Percentiles rank a stretch among this genome's conserved stretches.
These are phyloP conservation scores for Papilio gigon DNA, from an alignment of 2,888 invertebrate genomes.

Conservation along the genomic window DNA sequence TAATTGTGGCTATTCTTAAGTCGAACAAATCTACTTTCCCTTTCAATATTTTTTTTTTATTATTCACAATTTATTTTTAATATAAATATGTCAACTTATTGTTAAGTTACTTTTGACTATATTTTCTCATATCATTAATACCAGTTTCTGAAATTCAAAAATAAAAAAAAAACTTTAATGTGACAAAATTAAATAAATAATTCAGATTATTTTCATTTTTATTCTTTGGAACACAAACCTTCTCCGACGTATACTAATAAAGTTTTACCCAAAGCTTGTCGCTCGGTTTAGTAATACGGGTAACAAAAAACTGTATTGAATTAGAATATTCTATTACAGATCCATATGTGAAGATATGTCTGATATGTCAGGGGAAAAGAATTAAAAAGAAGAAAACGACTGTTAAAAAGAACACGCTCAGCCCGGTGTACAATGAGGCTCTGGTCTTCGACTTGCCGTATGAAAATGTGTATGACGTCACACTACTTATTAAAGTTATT, in stretches of 20 bases:
- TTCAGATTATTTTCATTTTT: too few species aligned
- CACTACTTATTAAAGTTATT: slow-evolving; percentile 91
- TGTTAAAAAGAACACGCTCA: slow-evolving; percentile 92
- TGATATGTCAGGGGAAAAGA: slow-evolving; percentile 93
- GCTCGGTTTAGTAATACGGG: background rate
- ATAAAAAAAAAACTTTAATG: too few species aligned
- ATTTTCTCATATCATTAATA: too few species aligned
- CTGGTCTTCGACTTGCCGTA: slow-evolving; percentile 95
- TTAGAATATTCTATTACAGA: slow-evolving; percentile 76
- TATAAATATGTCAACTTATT: too few species aligned
- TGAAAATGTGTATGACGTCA: slow-evolving; percentile 91
- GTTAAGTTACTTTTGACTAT: too few species aligned
- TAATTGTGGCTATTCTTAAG: too few species aligned
- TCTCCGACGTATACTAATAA: background rate
- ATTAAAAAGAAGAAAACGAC: slow-evolving; percentile 97
- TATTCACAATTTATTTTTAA: too few species aligned
- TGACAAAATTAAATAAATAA: too few species aligned
- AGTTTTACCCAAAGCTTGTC: background rate
- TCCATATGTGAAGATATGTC: slow-evolving; percentile 96
- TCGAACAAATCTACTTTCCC: too few species aligned
- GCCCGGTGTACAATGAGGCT: slow-evolving; percentile 96
- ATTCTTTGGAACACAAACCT: too few species aligned
- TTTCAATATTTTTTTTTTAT: too few species aligned
- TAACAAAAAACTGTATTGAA: background rate
- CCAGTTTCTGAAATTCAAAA: too few species aligned